These are phyloP conservation scores for Melierax canorus DNA, from an alignment of 2,113 vertebrate species.

Conservation along the genomic window DNA sequence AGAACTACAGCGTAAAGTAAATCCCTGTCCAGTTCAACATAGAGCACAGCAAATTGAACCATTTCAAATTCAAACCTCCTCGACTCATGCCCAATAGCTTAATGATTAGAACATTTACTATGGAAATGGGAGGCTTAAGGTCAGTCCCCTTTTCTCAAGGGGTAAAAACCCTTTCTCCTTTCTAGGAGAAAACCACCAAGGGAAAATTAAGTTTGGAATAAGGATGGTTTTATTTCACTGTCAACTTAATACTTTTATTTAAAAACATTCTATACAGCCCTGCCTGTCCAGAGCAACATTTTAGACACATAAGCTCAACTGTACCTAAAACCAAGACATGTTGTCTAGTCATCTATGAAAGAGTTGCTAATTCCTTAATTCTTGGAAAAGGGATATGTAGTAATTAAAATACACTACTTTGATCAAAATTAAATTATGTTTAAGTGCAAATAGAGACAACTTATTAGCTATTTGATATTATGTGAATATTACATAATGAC, in stretches of 20 bases:
- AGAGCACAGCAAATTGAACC: background rate
- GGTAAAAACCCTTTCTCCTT: background rate
- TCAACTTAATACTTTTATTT: background rate
- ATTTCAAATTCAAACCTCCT: background rate
- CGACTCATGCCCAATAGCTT: background rate
- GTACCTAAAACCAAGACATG: background rate
- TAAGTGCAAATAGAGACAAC: background rate
- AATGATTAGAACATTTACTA: background rate
- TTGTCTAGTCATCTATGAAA: background rate
- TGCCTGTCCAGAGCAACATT: background rate
- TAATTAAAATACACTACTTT: background rate
- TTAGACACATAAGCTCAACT: background rate
- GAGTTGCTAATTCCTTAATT: background rate
- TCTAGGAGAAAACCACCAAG: background rate
- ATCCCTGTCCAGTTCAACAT: background rate
- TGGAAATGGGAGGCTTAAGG: background rate
- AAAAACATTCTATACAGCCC: background rate
- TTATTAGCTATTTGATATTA: background rate
- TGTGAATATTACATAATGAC: background rate
- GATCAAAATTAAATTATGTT: background rate
- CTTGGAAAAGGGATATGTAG: background rate
- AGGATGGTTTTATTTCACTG: background rate
- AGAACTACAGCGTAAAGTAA: background rate
- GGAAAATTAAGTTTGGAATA: background rate
- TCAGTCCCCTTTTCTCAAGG: background rate